phyloP scores from a whole-genome alignment of 1,140 invertebrate species.

The Pseudomyrmex sp. region DNA sequence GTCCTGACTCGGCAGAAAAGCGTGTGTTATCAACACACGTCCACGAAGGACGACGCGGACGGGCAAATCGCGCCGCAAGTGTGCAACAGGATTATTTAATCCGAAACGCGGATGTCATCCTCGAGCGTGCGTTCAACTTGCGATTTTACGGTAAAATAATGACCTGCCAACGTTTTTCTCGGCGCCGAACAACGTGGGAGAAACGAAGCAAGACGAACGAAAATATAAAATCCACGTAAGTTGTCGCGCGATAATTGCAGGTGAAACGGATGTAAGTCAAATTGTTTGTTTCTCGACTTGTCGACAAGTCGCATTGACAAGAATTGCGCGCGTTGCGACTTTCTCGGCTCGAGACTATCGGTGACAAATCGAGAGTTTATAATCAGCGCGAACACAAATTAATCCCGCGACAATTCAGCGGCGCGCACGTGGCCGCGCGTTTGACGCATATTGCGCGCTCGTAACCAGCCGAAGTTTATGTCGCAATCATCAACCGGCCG shows the following conservation, averaged over 20 bases:
- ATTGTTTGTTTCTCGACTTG: too few species aligned
- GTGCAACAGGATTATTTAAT: slow-evolving; percentile 40
- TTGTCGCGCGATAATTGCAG: too few species aligned
- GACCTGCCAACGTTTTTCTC: too few species aligned
- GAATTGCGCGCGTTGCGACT: not conserved
- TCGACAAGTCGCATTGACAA: too few species aligned
- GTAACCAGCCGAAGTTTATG: slow-evolving; percentile 19
- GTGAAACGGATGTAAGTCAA: too few species aligned
- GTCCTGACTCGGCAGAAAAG: slow-evolving; percentile 32
- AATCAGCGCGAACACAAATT: slow-evolving; percentile 44
- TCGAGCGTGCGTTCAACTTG: not conserved
- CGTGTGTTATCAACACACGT: slow-evolving; percentile 14
- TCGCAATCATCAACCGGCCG: slow-evolving; percentile 6
- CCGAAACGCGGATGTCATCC: slow-evolving; percentile 28
- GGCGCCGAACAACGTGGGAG: too few species aligned
- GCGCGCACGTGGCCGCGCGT: slow-evolving; percentile 1
- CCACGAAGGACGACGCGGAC: not conserved
- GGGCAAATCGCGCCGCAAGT: slow-evolving; percentile 29
- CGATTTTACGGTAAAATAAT: not conserved
- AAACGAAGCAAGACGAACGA: too few species aligned
- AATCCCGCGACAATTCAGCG: slow-evolving; percentile 3
- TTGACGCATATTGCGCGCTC: slow-evolving; percentile 1
- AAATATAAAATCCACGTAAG: too few species aligned
- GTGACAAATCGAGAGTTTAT: slow-evolving; percentile 60
- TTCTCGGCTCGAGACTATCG: not conserved